These are phyloP conservation scores for Adelosebastes latens DNA, from an alignment of 2,797 vertebrate genomes.

Conservation along the genomic window DNA sequence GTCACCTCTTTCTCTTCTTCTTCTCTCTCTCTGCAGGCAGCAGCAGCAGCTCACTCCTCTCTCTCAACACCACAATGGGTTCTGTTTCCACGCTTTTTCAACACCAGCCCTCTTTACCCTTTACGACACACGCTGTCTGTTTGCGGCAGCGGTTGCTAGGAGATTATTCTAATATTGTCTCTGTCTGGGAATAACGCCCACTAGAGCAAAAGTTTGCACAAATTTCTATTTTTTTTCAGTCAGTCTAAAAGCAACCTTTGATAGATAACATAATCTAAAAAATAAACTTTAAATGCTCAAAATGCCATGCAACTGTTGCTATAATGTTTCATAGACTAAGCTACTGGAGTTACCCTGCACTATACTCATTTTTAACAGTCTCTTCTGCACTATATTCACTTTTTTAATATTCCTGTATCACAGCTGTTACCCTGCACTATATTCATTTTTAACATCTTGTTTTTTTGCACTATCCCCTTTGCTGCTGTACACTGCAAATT, in stretches of 20 bases:
- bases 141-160: slow-evolving; percentile 81
- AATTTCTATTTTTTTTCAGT: slow-evolving; percentile 17
- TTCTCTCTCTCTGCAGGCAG: slow-evolving; percentile 4
- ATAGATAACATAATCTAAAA: not conserved
- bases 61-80: slow-evolving; percentile 77
- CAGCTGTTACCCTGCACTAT: no score
- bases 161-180: slow-evolving; percentile 67
- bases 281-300: not conserved
- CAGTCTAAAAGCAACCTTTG: not conserved
- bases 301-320: not conserved
- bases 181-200: slow-evolving; percentile 48
- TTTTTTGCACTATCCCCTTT: no score
- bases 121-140: slow-evolving; percentile 76
- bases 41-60: slow-evolving; percentile 67
- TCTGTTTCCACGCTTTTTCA: slow-evolving; percentile 78
- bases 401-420: no score
- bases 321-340: no score
- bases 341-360: no score
- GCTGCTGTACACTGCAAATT: no score
- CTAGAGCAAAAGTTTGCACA: slow-evolving; percentile 41
- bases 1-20: slow-evolving; percentile 25
- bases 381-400: no score
- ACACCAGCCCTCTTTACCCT: slow-evolving; percentile 68
- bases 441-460: no score
- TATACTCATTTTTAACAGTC: no score